Percentiles rank a stretch among this genome's conserved stretches.
phyloP scores from a whole-genome alignment of 35 echinoderm and acorn worm species.

The Apostichopus japonicus region DNA sequence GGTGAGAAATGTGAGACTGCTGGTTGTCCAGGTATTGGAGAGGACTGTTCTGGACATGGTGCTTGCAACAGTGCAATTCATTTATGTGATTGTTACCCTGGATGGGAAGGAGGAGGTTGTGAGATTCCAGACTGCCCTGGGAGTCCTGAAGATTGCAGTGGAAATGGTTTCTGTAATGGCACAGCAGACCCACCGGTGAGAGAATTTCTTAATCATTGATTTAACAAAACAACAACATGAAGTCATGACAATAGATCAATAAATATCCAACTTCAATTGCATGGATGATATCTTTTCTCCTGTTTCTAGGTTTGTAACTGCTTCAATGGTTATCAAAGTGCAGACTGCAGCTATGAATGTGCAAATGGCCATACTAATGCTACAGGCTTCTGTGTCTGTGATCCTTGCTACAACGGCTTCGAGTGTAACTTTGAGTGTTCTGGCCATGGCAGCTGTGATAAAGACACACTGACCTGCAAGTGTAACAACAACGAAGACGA shows the following conservation, averaged over 20 bases:
- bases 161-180: slow-evolving; percentile 64
- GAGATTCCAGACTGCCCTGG: slow-evolving; percentile 78
- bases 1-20: slow-evolving; percentile 68
- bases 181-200: slow-evolving; percentile 49
- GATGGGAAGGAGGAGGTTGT: slow-evolving; percentile 68
- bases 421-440: slow-evolving; percentile 89
- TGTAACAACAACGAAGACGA: slow-evolving; percentile 59
- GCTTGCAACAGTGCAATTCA: slow-evolving; percentile 73
- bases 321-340: not conserved
- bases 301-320: not conserved
- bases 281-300: too few species aligned
- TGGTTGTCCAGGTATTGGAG: slow-evolving; percentile 67
- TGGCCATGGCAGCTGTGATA: slow-evolving; percentile 69
- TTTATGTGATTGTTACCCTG: slow-evolving; percentile 81
- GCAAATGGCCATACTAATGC: slow-evolving; percentile 8
- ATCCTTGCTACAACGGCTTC: slow-evolving; percentile 78
- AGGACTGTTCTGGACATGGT: slow-evolving; percentile 80
- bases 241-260: too few species aligned
- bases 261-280: too few species aligned
- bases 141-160: slow-evolving; percentile 73
- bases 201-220: slow-evolving; percentile 52
- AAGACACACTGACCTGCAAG: slow-evolving; percentile 41
- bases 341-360: slow-evolving; percentile 62
- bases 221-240: too few species aligned
- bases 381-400: slow-evolving; percentile 73